These are phyloP conservation scores for Scaptomyza montana DNA, from an alignment of 1,140 invertebrate species.

Conservation along the genomic window DNA sequence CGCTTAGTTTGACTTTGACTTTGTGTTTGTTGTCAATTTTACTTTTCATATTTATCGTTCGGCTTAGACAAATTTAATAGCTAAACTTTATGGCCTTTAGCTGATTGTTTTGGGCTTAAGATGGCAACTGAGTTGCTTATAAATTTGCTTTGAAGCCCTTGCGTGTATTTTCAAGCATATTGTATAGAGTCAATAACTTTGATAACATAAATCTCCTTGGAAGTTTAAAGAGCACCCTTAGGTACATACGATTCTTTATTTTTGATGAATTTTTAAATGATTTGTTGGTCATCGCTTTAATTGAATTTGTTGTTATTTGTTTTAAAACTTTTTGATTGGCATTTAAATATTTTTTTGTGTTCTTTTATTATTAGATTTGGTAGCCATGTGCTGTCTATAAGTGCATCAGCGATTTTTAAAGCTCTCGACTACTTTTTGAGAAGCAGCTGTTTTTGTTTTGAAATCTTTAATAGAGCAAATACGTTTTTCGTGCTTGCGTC, in stretches of 20 bases:
- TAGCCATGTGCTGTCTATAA: neutral
- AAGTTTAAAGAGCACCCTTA: slow-evolving; percentile 41
- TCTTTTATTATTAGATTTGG: slow-evolving; percentile 1
- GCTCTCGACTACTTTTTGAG: neutral
- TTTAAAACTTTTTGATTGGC: neutral
- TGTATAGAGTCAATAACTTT: slow-evolving; percentile 43
- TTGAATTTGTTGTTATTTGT: slow-evolving; percentile 38
- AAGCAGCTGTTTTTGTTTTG: neutral
- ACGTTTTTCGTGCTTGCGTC: slow-evolving; percentile 7
- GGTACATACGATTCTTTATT: slow-evolving; percentile 9
- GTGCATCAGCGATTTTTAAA: neutral
- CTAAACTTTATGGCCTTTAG: slow-evolving; percentile 39
- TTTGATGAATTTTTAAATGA: slow-evolving; percentile 59
- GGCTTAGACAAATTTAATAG: slow-evolving; percentile 42
- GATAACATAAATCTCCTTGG: slow-evolving; percentile 51
- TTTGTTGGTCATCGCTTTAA: slow-evolving; percentile 63
- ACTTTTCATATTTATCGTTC: slow-evolving; percentile 43
- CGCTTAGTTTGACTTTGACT: slow-evolving; percentile 69
- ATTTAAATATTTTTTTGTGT: too few species aligned
- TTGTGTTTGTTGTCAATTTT: slow-evolving; percentile 36
- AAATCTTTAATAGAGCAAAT: slow-evolving; percentile 4
- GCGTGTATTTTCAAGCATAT: slow-evolving; percentile 48
- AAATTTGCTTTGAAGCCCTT: slow-evolving; percentile 69
- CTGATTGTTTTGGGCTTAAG: slow-evolving; percentile 61
- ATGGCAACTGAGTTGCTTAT: slow-evolving; percentile 40